Evolutionary conservation across 2,888 invertebrate genomes (phyloP), one percentile per base, ranked within the genome.

Genomic region (Standfussiana lucernea): DNA sequence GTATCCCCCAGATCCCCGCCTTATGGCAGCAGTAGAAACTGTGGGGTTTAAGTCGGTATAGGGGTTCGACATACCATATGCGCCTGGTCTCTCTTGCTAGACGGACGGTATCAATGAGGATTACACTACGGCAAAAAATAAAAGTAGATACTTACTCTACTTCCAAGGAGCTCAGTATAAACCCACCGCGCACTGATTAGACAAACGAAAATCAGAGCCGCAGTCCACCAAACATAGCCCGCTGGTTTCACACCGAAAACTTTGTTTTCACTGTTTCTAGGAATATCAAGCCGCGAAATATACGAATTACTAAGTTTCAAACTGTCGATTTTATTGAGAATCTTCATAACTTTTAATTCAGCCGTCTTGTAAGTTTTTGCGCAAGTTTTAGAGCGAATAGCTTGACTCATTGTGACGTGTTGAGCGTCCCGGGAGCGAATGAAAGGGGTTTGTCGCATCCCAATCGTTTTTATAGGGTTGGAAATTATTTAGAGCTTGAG

Each of bases 361-460:
- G 95, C 95, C 0, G 88, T 84, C 93, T 96, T 96, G 7, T 91
- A 75, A 85, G 93, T 95, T 88, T 95, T 96, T 1, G 95, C 94
- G 56, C 92, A 92, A 7, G 88, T 81, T 89, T 95, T 96, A 1
- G 85, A 77, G 21, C 87, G 89, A 1, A 68, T 61, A n/a, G 87
- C 83, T 62, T 87, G 88, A 74, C 82, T 91, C 95, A 95, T 95
- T 79, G 90, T 90, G 72, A 42, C 69, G 56, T 66, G 78, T 73
- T 74, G 50, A 40, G 62, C 56, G 82, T 72, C 70, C 78, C 76
- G 45, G 65, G 77, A 53, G 47, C 40, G 75, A 93, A 87, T 95
- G 93, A 88, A 89, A 89, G 82, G 84, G 87, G 67, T 85, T 80
- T 28, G 68, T 72, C 47, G 59, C 72, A 24, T n/a, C 47, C 59